Conservation (phyloP, 2,888 invertebrate genomes). For the Ariolimax columbianus region DNA sequence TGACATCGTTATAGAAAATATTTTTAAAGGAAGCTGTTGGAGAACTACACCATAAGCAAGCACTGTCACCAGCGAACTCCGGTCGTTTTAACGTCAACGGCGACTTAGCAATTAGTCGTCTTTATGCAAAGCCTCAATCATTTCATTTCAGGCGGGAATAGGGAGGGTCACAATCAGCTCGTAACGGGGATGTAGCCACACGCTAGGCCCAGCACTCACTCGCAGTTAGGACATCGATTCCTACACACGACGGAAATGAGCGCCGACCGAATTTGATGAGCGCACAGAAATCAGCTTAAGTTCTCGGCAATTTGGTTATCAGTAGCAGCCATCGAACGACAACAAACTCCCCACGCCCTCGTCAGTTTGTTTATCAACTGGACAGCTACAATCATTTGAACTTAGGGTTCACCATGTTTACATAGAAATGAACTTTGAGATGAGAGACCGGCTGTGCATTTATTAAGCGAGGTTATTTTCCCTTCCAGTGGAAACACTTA, state of each 20-base stretch:
- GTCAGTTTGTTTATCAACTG: conserved; percentile 21
- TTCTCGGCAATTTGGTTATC: conserved; percentile 44
- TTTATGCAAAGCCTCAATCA: conserved; percentile 39
- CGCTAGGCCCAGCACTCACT: conserved; percentile 17
- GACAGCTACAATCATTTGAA: conserved; percentile 7
- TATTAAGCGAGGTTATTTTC: not conserved
- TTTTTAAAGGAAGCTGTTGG: not conserved
- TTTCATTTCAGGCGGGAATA: not conserved
- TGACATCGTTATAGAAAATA: not conserved
- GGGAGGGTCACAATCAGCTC: conserved; percentile 19
- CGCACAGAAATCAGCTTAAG: conserved; percentile 37
- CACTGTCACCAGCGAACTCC: not conserved
- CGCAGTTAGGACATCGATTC: conserved; percentile 39
- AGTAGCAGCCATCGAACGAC: not conserved
- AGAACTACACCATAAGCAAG: not conserved
- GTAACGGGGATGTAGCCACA: conserved; percentile 1
- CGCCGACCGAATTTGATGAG: conserved; percentile 31
- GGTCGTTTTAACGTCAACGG: conserved; percentile 9
- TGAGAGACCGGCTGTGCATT: not conserved
- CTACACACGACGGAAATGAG: conserved; percentile 44
- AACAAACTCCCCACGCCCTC: conserved; percentile 3
- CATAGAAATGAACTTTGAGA: conserved; percentile 23
- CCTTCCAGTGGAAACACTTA: not conserved
- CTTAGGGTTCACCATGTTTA: not conserved
- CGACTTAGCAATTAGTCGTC: conserved; percentile 35